Evolutionary conservation across 2,888 invertebrate species (phyloP).

Genomic region (Morpho helenor): DNA sequence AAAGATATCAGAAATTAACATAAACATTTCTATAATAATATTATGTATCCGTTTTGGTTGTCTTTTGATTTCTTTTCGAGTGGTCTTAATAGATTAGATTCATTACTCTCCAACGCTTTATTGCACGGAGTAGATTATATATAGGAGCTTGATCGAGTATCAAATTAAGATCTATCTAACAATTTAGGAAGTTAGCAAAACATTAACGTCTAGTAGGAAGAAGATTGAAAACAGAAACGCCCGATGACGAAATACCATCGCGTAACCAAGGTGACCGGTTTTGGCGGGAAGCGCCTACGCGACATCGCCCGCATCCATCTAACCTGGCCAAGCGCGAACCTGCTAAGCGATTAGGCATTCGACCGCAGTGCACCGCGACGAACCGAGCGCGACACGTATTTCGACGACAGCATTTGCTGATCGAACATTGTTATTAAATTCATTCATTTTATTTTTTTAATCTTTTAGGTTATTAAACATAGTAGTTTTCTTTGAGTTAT

Average conservation of each 20-base stretch:
- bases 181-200: constrained; percentile 14
- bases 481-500: not conserved
- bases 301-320: constrained; percentile 28
- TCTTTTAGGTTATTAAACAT: not conserved
- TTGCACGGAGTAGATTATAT: too few species aligned
- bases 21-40: too few species aligned
- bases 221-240: constrained; percentile 17
- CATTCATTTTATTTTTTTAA: not conserved
- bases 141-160: too few species aligned
- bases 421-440: constrained; percentile 44
- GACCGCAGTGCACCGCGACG: constrained; percentile 76
- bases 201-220: constrained; percentile 8
- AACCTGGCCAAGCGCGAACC: constrained; percentile 29
- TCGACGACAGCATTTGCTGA: constrained; percentile 70
- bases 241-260: constrained; percentile 40
- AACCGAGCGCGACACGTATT: constrained; percentile 53
- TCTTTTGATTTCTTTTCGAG: too few species aligned
- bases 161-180: too few species aligned
- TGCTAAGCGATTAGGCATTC: constrained; percentile 40
- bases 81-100: too few species aligned
- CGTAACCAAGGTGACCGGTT: constrained; percentile 70
- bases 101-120: too few species aligned
- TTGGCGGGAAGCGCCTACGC: constrained; percentile 67
- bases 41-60: too few species aligned
- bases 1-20: too few species aligned